Conservation (phyloP, 2,888 invertebrate species). For the Eupeodes luniger region DNA sequence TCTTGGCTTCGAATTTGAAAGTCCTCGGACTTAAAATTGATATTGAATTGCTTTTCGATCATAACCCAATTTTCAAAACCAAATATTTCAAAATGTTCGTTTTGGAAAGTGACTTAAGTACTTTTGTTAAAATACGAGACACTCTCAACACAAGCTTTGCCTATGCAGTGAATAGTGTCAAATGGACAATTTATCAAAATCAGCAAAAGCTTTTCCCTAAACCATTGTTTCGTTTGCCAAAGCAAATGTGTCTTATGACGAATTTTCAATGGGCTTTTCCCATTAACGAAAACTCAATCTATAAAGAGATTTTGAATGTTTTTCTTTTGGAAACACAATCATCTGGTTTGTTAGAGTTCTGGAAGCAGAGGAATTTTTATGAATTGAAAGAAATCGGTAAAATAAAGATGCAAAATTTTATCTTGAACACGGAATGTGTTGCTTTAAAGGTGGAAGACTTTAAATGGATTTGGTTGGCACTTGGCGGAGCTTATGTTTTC, state of each 20-base stretch:
- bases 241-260: neutral
- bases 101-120: neutral
- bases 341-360: slow-evolving; percentile 1
- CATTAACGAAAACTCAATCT: slow-evolving; percentile 3
- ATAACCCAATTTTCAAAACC: neutral
- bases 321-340: neutral
- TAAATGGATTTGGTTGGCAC: neutral
- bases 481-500: neutral
- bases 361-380: neutral
- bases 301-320: neutral
- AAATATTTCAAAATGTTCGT: neutral
- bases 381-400: neutral
- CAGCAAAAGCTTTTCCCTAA: slow-evolving; percentile 46
- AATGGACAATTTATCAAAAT: slow-evolving; percentile 27
- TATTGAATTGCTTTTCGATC: neutral
- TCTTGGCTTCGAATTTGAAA: neutral
- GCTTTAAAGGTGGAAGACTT: neutral
- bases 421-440: neutral
- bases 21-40: neutral
- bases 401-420: neutral
- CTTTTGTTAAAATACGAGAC: neutral
- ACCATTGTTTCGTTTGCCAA: slow-evolving; percentile 26
- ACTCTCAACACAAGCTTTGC: slow-evolving; percentile 3
- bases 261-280: neutral
- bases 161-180: slow-evolving; percentile 1